Evolutionary conservation across 1,140 invertebrate species (phyloP).

Genomic region (Nymphalis io): DNA sequence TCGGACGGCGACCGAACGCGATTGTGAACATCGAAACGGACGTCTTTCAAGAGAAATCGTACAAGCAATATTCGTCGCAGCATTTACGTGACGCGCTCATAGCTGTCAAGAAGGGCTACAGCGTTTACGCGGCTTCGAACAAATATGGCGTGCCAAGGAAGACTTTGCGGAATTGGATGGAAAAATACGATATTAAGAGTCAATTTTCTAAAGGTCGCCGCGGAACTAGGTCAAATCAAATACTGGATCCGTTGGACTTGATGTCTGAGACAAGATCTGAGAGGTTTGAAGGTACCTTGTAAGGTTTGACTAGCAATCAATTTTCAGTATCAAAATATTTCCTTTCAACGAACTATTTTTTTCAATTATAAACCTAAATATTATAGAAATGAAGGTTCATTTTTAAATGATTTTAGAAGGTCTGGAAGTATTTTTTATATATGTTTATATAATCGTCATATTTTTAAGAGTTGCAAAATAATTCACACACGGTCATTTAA

Average conservation of each 20-base stretch:
- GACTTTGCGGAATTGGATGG: slow-evolving; percentile 78
- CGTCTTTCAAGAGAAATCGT: slow-evolving; percentile 74
- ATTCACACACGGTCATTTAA: too few relatives aligned
- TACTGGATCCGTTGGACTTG: slow-evolving; percentile 66
- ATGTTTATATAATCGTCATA: too few relatives aligned
- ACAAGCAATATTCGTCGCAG: slow-evolving; percentile 76
- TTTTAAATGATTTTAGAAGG: too few relatives aligned
- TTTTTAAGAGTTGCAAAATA: too few relatives aligned
- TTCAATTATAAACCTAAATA: too few relatives aligned
- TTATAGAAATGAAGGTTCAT: too few relatives aligned
- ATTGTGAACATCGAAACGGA: slow-evolving; percentile 75
- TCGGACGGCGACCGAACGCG: slow-evolving; percentile 62
- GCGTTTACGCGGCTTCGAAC: slow-evolving; percentile 77
- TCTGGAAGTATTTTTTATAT: too few relatives aligned
- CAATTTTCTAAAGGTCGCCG: slow-evolving; percentile 76
- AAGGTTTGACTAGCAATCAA: too few relatives aligned
- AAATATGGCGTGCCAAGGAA: slow-evolving; percentile 77
- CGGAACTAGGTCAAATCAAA: slow-evolving; percentile 58
- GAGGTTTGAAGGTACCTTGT: slow-evolving; percentile 49
- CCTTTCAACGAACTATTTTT: too few relatives aligned
- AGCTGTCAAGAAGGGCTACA: slow-evolving; percentile 75
- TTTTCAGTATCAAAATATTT: too few relatives aligned
- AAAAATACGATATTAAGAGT: slow-evolving; percentile 79
- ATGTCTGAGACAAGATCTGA: slow-evolving; percentile 57
- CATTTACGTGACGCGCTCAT: slow-evolving; percentile 73